phyloP scores from a whole-genome alignment of 2,113 vertebrate genomes.

The Cyanoderma ruficeps region DNA sequence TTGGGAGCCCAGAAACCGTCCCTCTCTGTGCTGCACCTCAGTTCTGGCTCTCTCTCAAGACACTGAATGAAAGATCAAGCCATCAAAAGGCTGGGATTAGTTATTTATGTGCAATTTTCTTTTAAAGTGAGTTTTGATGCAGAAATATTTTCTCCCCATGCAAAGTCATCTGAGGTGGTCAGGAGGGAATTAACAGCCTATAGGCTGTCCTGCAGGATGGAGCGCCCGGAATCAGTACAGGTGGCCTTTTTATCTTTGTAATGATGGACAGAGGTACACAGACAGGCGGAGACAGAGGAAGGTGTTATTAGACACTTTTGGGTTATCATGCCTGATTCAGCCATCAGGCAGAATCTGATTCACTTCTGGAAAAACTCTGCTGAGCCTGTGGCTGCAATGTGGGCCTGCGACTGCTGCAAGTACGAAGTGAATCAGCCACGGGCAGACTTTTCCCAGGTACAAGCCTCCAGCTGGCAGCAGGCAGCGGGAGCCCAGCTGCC shows the following conservation, averaged over 20 bases:
- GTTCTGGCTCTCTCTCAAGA: neutral
- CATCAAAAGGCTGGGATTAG: neutral
- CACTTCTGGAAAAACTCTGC: neutral
- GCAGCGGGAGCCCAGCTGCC: accelerated
- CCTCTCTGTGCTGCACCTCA: neutral
- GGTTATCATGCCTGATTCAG: neutral
- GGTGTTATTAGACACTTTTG: neutral
- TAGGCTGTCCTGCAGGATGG: neutral
- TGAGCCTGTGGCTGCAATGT: neutral
- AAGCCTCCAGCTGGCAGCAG: neutral
- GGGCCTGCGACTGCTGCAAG: neutral
- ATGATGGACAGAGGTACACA: neutral
- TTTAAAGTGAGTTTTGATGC: neutral
- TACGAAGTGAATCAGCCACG: neutral
- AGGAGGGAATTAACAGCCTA: neutral
- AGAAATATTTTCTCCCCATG: neutral
- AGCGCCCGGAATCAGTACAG: no score
- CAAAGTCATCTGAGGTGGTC: neutral
- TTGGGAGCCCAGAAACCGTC: neutral
- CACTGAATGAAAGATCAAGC: neutral
- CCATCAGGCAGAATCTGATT: neutral
- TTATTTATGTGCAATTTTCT: neutral
- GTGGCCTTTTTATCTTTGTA: neutral
- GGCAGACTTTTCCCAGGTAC: neutral
- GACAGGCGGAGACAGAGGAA: neutral